Conservation (phyloP, 2,113 vertebrate genomes). For the Callipepla californica region DNA sequence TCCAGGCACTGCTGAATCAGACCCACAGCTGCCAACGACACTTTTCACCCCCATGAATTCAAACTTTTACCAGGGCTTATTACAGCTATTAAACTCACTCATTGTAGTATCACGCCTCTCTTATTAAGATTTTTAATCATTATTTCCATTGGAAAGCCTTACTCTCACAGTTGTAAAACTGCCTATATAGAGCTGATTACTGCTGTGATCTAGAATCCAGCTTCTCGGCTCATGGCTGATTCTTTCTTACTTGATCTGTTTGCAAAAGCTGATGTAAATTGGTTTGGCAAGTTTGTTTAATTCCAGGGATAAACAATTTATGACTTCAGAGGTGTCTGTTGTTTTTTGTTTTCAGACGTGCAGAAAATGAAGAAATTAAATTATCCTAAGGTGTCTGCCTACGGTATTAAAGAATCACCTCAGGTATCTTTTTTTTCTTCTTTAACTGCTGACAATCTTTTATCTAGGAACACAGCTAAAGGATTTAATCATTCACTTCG, state of each 20-base stretch:
- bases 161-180: slow-evolving; percentile 3
- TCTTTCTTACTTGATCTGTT: slow-evolving; percentile 34
- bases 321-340: background rate
- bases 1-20: background rate
- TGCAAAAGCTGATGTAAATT: slow-evolving; percentile 55
- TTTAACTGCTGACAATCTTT: background rate
- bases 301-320: slow-evolving; percentile 16
- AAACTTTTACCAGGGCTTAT: background rate
- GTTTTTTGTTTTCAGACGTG: background rate
- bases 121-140: slow-evolving; percentile 39
- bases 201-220: background rate
- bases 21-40: background rate
- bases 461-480: background rate
- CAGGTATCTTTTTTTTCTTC: background rate
- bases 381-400: background rate
- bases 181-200: slow-evolving; percentile 7
- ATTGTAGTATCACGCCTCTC: background rate
- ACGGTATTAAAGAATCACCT: background rate
- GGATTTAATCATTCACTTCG: background rate
- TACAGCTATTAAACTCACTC: background rate
- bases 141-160: slow-evolving; percentile 44
- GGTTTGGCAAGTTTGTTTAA: slow-evolving; percentile 36
- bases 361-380: background rate
- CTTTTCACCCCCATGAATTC: background rate
- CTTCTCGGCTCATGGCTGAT: background rate